Conservation (phyloP, 2,113 vertebrate species). For the Stegostoma tigrinum region DNA sequence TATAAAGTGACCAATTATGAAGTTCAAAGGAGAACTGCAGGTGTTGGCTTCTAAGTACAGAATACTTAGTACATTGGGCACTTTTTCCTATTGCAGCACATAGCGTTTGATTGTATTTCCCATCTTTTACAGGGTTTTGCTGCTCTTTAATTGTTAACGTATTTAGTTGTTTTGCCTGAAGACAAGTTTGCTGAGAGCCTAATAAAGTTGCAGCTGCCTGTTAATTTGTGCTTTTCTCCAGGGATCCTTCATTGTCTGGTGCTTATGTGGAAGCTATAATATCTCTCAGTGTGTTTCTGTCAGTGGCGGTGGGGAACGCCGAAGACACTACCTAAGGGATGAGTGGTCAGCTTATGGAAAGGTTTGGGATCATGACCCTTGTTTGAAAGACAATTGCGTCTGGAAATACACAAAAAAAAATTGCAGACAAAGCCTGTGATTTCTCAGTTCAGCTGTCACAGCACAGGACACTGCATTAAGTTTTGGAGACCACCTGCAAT, state of each 20-base stretch:
- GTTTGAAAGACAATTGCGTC: background rate
- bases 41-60: too few species aligned
- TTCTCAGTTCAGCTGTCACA: background rate
- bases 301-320: background rate
- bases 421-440: too few species aligned
- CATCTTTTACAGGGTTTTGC: background rate
- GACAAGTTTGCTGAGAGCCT: background rate
- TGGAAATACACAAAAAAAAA: background rate
- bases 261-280: background rate
- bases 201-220: background rate
- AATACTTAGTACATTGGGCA: background rate
- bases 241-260: slow-evolving; percentile 5
- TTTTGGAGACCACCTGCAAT: background rate
- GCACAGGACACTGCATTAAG: background rate
- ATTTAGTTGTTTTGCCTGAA: background rate
- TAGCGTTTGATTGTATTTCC: background rate
- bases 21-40: background rate
- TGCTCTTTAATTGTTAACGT: background rate
- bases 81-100: background rate
- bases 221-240: slow-evolving; percentile 7
- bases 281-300: background rate
- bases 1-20: background rate
- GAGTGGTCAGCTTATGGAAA: background rate
- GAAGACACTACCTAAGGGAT: background rate
- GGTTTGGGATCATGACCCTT: background rate